phyloP scores from a whole-genome alignment of 2,888 invertebrate species.

The Drosophila formosana region DNA sequence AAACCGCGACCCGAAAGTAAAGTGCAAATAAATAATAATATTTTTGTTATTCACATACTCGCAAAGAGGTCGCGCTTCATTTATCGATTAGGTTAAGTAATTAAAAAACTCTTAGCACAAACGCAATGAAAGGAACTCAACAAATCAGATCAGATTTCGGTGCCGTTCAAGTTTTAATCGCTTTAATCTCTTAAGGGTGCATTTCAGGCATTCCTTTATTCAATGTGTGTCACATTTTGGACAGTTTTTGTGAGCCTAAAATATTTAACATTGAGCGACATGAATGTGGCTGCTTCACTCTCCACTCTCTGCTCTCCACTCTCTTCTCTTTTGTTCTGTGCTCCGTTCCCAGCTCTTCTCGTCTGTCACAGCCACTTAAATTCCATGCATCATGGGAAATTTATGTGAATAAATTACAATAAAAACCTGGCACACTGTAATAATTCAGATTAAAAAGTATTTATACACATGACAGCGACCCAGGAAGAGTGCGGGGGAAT shows the following conservation, averaged over 20 bases:
- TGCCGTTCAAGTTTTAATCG: slow-evolving; percentile 33
- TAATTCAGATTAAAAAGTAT: slow-evolving; percentile 75
- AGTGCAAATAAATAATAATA: slow-evolving; percentile 16
- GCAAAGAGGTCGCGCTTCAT: slow-evolving; percentile 3
- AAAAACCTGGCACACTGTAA: slow-evolving; percentile 58
- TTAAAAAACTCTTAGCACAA: slow-evolving; percentile 44
- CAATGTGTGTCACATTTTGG: slow-evolving; percentile 27
- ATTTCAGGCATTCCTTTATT: neutral
- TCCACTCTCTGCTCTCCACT: neutral
- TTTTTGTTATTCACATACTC: neutral
- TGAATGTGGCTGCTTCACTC: neutral
- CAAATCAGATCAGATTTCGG: slow-evolving; percentile 10
- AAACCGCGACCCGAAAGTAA: slow-evolving; percentile 9
- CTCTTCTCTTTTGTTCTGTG: neutral
- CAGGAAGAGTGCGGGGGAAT: slow-evolving; percentile 6
- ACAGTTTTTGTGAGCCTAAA: slow-evolving; percentile 36
- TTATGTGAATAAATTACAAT: slow-evolving; percentile 75
- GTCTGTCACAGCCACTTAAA: slow-evolving; percentile 64
- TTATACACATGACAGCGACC: slow-evolving; percentile 60
- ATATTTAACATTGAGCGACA: slow-evolving; percentile 21
- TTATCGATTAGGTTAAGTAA: slow-evolving; percentile 58
- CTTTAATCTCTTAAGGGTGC: slow-evolving; percentile 27
- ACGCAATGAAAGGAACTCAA: neutral
- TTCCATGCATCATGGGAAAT: slow-evolving; percentile 71
- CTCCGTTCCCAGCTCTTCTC: neutral